These are phyloP conservation scores for Apostichopus californicus DNA, from an alignment of 35 echinoderm and acorn worm species.

Conservation along the genomic window DNA sequence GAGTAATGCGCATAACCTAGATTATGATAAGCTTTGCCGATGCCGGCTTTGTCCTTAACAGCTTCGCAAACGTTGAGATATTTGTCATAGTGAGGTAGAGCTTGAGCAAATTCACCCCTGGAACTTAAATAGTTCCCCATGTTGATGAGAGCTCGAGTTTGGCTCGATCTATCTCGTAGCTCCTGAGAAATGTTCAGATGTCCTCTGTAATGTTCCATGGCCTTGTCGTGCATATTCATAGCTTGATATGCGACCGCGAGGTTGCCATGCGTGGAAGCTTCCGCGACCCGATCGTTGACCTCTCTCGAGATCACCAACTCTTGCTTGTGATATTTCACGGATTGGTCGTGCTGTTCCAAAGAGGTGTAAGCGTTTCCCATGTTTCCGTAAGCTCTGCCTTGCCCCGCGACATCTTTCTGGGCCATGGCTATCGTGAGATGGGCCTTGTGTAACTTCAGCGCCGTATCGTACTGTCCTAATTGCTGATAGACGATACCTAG, in stretches of 20 bases:
- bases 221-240: slow-evolving; percentile 92
- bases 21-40: slow-evolving; percentile 95
- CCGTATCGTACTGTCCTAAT: slow-evolving; percentile 86
- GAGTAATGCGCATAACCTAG: slow-evolving; percentile 97
- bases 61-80: slow-evolving; percentile 77
- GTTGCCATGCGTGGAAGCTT: slow-evolving; percentile 95
- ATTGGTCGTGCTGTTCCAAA: slow-evolving; percentile 89
- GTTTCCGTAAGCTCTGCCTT: slow-evolving; percentile 92
- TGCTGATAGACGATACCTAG: slow-evolving; percentile 96
- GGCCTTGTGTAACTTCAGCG: slow-evolving; percentile 96
- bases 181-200: slow-evolving; percentile 84
- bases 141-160: slow-evolving; percentile 84
- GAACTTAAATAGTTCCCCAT: slow-evolving; percentile 95
- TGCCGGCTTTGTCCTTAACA: slow-evolving; percentile 69
- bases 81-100: slow-evolving; percentile 86
- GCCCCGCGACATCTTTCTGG: slow-evolving; percentile 62
- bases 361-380: slow-evolving; percentile 98
- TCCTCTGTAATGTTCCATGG: slow-evolving; percentile 89
- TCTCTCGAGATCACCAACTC: slow-evolving; percentile 94
- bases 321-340: slow-evolving; percentile 98
- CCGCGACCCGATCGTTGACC: slow-evolving; percentile 86
- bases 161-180: slow-evolving; percentile 87
- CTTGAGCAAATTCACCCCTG: slow-evolving; percentile 90
- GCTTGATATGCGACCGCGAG: slow-evolving; percentile 96
- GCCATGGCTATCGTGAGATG: slow-evolving; percentile 83